A percentile compares a stretch with the other conserved stretches of the same genome.
Evolutionary conservation across 1,140 invertebrate species (phyloP).

Genomic region (Eupristina koningsbergeri): DNA sequence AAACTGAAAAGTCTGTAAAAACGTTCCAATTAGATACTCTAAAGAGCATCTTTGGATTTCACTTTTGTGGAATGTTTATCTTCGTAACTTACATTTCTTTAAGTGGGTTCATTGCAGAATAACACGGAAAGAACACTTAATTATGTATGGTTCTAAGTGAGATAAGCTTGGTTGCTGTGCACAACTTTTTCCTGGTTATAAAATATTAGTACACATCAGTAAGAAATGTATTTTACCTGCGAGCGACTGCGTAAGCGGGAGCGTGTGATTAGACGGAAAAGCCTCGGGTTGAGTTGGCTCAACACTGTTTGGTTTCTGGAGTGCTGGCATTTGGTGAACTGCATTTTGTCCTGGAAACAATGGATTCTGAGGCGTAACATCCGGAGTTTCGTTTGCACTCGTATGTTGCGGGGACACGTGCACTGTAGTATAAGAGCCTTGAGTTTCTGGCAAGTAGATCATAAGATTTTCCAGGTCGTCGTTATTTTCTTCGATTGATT

Average conservation of each 20-base stretch:
- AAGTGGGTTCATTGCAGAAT: not conserved
- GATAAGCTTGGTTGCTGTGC: not conserved
- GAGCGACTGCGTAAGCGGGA: not conserved
- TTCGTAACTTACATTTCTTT: not conserved
- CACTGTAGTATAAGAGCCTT: slow-evolving; percentile 23
- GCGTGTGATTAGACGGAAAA: slow-evolving; percentile 3
- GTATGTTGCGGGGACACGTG: not conserved
- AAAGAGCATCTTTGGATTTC: slow-evolving; percentile 2
- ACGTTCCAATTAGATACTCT: not conserved
- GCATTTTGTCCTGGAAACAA: not conserved
- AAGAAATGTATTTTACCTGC: not conserved
- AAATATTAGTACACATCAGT: not conserved
- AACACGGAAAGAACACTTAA: not conserved
- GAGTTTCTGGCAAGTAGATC: slow-evolving; percentile 34
- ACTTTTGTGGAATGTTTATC: slow-evolving; percentile 27
- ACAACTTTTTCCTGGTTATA: not conserved
- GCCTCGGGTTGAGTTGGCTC: not conserved
- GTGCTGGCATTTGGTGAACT: not conserved
- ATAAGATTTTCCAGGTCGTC: not conserved
- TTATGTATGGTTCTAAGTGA: not conserved
- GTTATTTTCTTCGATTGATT: not conserved
- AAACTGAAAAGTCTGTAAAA: not conserved
- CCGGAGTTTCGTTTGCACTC: no score
- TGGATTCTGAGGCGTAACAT: not conserved
- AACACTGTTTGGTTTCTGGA: not conserved